Evolutionary conservation across 1,140 invertebrate species (phyloP), one percentile per base, ranked within the genome.

Genomic region (Eupeodes corollae): DNA sequence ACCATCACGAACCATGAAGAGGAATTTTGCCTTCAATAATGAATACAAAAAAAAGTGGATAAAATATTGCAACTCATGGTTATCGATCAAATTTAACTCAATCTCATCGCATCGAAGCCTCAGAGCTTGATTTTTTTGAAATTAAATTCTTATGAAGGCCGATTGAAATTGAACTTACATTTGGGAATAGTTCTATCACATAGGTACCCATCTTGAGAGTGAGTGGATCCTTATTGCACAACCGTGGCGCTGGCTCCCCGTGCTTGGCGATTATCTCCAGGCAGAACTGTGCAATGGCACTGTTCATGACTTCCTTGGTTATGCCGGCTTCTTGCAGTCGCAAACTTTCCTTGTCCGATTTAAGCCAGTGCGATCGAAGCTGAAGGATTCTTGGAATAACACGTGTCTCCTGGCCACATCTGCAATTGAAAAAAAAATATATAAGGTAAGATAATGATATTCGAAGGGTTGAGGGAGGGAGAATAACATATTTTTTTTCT

Each of bases 171-270:
- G 21, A 48, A 54, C 63, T 65, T 67, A 68, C 82, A 63, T 86
- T 85, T 49, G 83, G 83, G 66, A 86, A 86, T 38, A 86, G 71
- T 54, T 86, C 83, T 40, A 85, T 75, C 52, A 85, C 80, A 66
- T 86, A 86, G 21, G 86, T 84, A 56, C 94, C 88, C 72, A 94
- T 94, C 73, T 98, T 97, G 37, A 98, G 77, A 14, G 92, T 93
- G 46, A 98, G 82, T 14, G 96, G 96, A 76, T 99, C 96, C 72
- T 99, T 99, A 76, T 98, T 98, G 74, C 96, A 99, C 44, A 97
- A 76, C 43, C 86, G 76, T 31, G 86, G 78, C 45, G 96, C 93
- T 12, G 91, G 86, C 56, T 94, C 88, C 21, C 95, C 96, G 72
- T 99, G 94, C 52, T 86, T 82, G 39, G 88, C 91, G 56, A 98